phyloP scores from a whole-genome alignment of 2,888 invertebrate genomes.

The Mythimna impura region DNA sequence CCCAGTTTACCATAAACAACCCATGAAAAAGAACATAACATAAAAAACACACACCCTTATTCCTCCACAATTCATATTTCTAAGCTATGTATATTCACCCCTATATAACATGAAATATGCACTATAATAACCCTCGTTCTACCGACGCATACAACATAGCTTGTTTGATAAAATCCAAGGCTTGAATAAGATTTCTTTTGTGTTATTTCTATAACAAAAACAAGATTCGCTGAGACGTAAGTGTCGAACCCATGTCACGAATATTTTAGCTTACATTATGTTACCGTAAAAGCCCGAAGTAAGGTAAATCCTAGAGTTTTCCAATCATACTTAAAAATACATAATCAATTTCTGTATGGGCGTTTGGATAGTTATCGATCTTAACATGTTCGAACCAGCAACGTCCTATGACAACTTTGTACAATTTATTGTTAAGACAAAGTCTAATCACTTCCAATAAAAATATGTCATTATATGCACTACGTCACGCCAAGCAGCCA shows the following conservation, averaged over 20 bases:
- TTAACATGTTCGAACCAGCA: no score
- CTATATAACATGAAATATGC: conserved; percentile 32
- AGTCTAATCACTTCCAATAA: no score
- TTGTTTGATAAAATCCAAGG: conserved; percentile 13
- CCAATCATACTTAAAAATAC: no score
- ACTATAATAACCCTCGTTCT: background rate
- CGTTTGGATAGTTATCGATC: no score
- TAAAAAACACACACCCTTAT: conserved; percentile 2
- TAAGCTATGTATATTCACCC: conserved; percentile 29
- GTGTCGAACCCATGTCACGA: conserved; percentile 50
- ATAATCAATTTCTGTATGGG: no score
- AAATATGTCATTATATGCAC: no score
- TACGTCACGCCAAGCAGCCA: no score
- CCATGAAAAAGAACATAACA: background rate
- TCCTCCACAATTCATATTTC: conserved; percentile 6
- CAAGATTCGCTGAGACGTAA: conserved; percentile 16
- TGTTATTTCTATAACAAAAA: conserved; percentile 48
- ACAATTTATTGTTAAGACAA: no score
- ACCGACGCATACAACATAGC: background rate
- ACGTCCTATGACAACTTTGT: no score
- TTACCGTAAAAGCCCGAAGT: background rate
- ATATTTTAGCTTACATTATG: conserved; percentile 36
- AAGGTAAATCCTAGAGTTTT: background rate
- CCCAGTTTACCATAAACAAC: background rate
- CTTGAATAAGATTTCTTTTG: conserved; percentile 17